Evolutionary conservation across 2,797 vertebrate species (phyloP), one percentile per base, ranked within the genome.

Genomic region (Acanthurus tractus): DNA sequence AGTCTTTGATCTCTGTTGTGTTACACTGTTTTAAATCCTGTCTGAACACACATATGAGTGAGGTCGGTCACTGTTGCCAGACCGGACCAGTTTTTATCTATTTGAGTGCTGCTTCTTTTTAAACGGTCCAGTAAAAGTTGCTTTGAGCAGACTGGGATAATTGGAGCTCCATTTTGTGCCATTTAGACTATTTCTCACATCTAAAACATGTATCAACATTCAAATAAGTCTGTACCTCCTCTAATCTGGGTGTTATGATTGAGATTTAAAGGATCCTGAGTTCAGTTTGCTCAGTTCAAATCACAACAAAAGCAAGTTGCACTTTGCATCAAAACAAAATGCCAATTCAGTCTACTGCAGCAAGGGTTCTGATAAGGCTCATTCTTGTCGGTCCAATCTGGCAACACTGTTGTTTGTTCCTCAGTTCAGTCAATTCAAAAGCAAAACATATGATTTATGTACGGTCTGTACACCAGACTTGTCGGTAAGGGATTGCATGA

Each of bases 371-470:
- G 14, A 49, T 49, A 25, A 5, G 4, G 18, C 10, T 55, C 4
- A 4, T 68, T 20, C 46, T 56, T 25, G 25, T 25, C 25, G 2
- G 25, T 25, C 25, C 25, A 68, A 20, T 63, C 46, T 65, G 61
- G 75, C 38, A 54, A 77, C 50, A 69, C 58, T 72, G 9, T 68
- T 38, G 38, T 72, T 40, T 25, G 11, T 52, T 53, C 63, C 2
- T 83, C 59, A 74, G 55, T 76, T 76, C 25, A 65, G 34, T 57
- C 66, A 58, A 40, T 55, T 77, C 17, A 67, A 71, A 71, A 68
- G 12, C 11, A 61, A 17, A 29, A 63, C n/a, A 46, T 44, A 12
- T 2, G 8, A 15, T 69, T 1, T 36, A 20, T 49, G 3, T 2
- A 20, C 7, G 48, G n/a, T 25, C 11, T 10, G 12, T 74, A 17